Percentiles rank a stretch among this genome's conserved stretches.
Evolutionary conservation across 2,797 vertebrate species (phyloP).

Genomic region (Sardinella longiceps): DNA sequence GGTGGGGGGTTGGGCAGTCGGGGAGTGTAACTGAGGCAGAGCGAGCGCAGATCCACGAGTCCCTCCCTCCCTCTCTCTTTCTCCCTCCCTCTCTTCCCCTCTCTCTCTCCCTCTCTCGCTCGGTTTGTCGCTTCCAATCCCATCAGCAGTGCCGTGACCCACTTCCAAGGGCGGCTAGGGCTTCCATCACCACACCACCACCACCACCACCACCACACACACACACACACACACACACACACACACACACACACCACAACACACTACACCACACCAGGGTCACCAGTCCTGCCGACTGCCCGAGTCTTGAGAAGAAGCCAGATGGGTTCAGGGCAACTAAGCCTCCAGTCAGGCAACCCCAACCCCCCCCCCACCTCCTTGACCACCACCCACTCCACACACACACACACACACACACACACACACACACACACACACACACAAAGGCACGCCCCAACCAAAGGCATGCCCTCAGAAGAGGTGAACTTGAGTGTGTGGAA

Average conservation of each 20-base stretch:
- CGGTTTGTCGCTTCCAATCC: conserved; percentile 50
- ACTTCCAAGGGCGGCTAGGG: conserved; percentile 34
- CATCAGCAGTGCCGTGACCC: conserved; percentile 53
- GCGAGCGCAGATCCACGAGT: background rate
- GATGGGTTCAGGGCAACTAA: conserved; percentile 39
- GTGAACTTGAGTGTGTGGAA: background rate
- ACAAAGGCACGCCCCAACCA: background rate
- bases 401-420: too few species aligned
- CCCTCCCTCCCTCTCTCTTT: conserved; percentile 43
- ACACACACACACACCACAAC: background rate
- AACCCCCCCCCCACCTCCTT: background rate
- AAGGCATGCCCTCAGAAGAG: background rate
- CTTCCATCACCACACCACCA: background rate
- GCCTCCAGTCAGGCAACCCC: conserved; percentile 20
- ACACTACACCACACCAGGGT: background rate
- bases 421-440: too few species aligned
- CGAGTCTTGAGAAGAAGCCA: conserved; percentile 30
- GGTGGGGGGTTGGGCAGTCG: background rate
- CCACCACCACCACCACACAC: conserved; percentile 31
- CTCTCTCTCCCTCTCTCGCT: conserved; percentile 45
- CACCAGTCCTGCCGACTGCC: background rate
- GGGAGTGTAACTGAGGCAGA: background rate
- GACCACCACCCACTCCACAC: background rate
- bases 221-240: background rate
- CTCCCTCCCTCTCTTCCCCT: conserved; percentile 43